Percentiles rank a stretch among this genome's conserved stretches.
phyloP scores from a whole-genome alignment of 2,797 vertebrate genomes.

The Pipistrellus nathusii region DNA sequence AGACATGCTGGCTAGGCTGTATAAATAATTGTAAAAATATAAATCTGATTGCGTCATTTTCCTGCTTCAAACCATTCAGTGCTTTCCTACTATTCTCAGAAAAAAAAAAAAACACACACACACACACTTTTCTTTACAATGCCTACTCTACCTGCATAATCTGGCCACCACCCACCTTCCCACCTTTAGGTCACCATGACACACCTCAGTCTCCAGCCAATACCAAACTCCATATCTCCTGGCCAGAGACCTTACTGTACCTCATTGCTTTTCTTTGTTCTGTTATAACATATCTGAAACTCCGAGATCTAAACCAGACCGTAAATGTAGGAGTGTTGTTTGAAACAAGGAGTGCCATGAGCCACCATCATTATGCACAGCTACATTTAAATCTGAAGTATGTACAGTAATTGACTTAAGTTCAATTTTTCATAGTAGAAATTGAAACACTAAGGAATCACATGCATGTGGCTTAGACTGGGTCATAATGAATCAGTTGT shows the following conservation, averaged over 20 bases:
- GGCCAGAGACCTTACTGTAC: background rate
- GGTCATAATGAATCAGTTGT: background rate
- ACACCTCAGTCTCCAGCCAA: background rate
- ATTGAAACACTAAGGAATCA: background rate
- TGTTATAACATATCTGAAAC: background rate
- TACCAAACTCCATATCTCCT: background rate
- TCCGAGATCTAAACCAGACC: background rate
- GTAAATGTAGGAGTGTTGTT: background rate
- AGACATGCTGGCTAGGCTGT: no score
- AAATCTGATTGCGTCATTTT: background rate
- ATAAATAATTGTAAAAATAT: background rate
- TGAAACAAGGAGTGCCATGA: background rate
- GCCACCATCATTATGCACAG: no score
- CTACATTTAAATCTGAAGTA: background rate
- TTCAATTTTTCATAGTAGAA: background rate
- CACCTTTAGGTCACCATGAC: background rate
- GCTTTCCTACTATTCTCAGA: background rate
- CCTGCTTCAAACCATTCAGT: background rate
- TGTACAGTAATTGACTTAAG: accelerated
- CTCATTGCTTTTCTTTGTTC: background rate
- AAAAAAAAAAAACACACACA: background rate
- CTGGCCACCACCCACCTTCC: no score
- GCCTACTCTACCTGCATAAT: background rate
- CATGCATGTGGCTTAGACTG: background rate
- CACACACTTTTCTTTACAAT: background rate